Evolutionary conservation across 2,113 vertebrate species (phyloP).

Genomic region (Gnathonemus longibarbis): DNA sequence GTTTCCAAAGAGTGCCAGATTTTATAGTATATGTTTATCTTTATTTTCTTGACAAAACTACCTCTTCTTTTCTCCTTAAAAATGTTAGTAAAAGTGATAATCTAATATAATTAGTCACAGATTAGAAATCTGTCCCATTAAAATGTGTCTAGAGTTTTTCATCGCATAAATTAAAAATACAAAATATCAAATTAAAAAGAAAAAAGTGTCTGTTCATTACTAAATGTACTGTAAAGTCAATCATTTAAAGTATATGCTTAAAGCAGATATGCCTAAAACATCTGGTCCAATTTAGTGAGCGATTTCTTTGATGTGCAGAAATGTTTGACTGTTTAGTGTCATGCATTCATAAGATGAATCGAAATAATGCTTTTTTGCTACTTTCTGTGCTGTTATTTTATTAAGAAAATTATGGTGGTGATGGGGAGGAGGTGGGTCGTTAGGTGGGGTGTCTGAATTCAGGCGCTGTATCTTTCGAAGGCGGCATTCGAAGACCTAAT

Average conservation of each 20-base stretch:
- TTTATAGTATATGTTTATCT: neutral
- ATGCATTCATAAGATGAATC: neutral
- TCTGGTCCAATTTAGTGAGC: neutral
- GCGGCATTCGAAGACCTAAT: neutral
- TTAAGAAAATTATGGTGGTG: neutral
- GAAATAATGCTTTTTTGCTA: neutral
- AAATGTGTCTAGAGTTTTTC: neutral
- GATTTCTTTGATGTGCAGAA: neutral
- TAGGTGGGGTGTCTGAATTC: neutral
- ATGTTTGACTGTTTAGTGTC: neutral
- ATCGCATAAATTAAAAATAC: neutral
- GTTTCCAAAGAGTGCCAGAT: constrained; percentile 16
- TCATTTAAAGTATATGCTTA: neutral
- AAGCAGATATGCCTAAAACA: neutral
- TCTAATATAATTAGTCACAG: neutral
- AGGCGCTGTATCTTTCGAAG: neutral
- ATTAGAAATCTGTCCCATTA: neutral
- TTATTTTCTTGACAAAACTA: neutral
- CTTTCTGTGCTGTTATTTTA: neutral
- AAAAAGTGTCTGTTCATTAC: neutral
- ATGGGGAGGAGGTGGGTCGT: neutral
- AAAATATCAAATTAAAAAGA: neutral
- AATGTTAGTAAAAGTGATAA: neutral
- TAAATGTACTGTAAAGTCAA: neutral
- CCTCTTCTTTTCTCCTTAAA: neutral